A percentile compares a stretch with the other conserved stretches of the same genome.
Conservation (phyloP, 1,140 invertebrate genomes). For the Rhagoletis zephyria region DNA sequence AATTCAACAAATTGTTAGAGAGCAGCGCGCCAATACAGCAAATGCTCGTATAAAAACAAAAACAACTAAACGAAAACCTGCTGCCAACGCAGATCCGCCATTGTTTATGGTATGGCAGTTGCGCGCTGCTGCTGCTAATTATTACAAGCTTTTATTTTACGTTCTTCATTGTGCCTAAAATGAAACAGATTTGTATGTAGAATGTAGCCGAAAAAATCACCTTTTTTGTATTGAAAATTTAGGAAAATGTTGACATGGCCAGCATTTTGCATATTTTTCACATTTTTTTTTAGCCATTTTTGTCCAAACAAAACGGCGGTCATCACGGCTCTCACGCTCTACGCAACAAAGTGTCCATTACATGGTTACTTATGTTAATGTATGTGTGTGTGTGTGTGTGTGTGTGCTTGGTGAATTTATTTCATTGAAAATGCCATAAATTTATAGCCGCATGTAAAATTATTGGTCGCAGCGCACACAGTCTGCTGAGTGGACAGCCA, state of each 20-base stretch:
- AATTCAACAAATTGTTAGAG: conserved; percentile 27
- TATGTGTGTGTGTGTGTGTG: too few relatives aligned
- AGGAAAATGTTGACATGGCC: conserved; percentile 37
- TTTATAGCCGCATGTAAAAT: conserved; percentile 30
- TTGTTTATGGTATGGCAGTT: not conserved
- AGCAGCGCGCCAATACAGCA: not conserved
- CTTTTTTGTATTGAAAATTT: not conserved
- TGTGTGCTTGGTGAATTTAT: not conserved
- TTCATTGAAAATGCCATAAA: conserved; percentile 17
- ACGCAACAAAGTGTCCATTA: not conserved
- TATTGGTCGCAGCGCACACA: not conserved
- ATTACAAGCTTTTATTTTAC: too few relatives aligned
- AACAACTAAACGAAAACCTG: not conserved
- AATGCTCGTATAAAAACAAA: not conserved
- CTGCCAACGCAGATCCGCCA: not conserved
- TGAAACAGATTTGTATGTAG: not conserved
- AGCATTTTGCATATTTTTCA: conserved; percentile 33
- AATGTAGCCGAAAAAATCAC: not conserved
- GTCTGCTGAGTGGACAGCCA: not conserved
- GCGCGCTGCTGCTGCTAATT: too few relatives aligned
- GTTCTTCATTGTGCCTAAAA: not conserved
- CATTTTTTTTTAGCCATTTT: conserved; percentile 29
- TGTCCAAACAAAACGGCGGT: not conserved
- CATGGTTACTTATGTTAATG: not conserved
- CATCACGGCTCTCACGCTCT: conserved; percentile 3